These are phyloP conservation scores for Erebia aethiops DNA, from an alignment of 2,888 invertebrate species.

Conservation along the genomic window DNA sequence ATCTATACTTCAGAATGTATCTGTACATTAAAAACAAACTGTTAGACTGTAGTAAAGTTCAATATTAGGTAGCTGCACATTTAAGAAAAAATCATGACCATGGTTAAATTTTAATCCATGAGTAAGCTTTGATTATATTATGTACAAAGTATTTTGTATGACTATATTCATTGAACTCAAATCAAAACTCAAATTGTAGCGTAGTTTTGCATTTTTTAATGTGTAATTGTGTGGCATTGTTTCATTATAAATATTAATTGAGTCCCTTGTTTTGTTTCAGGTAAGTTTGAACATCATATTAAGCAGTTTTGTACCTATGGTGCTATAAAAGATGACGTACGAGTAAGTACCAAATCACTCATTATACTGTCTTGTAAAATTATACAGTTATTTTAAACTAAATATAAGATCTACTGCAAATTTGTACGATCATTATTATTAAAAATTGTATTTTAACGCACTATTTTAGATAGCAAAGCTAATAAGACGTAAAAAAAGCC, in stretches of 20 bases:
- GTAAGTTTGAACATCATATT: not conserved
- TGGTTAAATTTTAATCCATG: conserved; percentile 20
- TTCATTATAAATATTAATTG: no score
- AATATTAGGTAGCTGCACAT: not conserved
- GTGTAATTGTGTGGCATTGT: no score
- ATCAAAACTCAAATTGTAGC: no score
- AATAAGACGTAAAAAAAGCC: not conserved
- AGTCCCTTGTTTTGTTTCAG: not conserved
- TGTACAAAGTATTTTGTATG: not conserved
- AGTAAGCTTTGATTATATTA: conserved; percentile 15
- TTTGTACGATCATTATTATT: not conserved
- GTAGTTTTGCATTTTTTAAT: no score
- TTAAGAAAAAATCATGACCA: conserved; percentile 17
- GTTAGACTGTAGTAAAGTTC: conserved; percentile 17
- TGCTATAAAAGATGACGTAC: not conserved
- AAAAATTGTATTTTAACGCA: not conserved
- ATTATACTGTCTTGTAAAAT: no score
- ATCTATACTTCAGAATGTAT: conserved; percentile 30
- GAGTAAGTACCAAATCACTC: not conserved
- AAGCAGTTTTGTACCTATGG: not conserved
- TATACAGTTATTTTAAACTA: no score
- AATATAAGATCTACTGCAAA: no score
- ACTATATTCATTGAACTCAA: no score
- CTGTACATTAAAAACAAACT: conserved; percentile 16
- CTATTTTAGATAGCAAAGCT: not conserved